Evolutionary conservation across 2,797 vertebrate genomes (phyloP).

Genomic region (Phataginus tricuspis): DNA sequence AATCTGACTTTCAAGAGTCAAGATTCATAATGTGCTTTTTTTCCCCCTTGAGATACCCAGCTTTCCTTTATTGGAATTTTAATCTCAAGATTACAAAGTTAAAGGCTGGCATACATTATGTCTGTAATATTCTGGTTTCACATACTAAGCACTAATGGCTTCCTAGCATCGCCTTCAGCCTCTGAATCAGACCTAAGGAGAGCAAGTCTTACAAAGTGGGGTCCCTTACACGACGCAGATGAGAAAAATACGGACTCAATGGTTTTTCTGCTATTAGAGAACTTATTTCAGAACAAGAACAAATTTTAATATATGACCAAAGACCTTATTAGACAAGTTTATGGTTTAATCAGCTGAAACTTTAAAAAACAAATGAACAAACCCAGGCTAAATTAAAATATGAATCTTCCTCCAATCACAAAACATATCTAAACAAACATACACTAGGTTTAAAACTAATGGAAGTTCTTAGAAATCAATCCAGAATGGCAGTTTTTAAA

Average conservation of each 20-base stretch:
- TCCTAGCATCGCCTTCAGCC: background rate
- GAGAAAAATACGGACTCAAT: background rate
- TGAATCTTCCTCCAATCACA: background rate
- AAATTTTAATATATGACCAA: background rate
- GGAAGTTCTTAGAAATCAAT: background rate
- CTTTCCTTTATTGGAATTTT: slow-evolving; percentile 24
- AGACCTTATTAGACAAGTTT: background rate
- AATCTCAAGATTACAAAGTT: background rate
- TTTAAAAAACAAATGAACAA: background rate
- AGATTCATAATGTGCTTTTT: background rate
- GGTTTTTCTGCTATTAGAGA: background rate
- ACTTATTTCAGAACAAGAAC: slow-evolving; percentile 9
- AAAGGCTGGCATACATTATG: background rate
- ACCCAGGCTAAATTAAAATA: background rate
- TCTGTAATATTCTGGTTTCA: background rate
- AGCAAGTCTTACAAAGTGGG: background rate
- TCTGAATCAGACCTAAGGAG: background rate
- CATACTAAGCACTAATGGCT: background rate
- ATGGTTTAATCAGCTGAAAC: background rate
- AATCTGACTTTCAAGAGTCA: background rate
- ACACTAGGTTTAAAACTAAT: background rate
- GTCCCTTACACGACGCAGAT: background rate
- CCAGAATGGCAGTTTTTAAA: background rate
- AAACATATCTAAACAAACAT: background rate
- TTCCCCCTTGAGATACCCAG: background rate